Evolutionary conservation across 2,888 invertebrate genomes (phyloP).

Genomic region (Dynastes maya): DNA sequence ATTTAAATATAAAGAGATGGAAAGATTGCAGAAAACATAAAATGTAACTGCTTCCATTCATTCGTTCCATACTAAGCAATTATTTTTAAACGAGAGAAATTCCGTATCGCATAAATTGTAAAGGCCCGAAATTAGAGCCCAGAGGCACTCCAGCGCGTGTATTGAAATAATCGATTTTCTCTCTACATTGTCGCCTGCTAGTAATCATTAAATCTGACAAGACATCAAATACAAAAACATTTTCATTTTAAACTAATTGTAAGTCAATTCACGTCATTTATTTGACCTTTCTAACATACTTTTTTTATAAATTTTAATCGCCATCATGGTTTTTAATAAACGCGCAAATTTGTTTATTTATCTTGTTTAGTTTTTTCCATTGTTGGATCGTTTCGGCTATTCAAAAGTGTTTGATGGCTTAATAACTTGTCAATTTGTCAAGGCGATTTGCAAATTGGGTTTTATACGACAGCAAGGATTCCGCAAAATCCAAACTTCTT

Average conservation of each 20-base stretch:
- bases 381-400: neutral
- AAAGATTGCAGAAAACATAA: too few species aligned
- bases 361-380: neutral
- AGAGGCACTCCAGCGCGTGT: neutral
- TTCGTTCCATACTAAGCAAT: neutral
- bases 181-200: too few species aligned
- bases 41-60: neutral
- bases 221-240: too few species aligned
- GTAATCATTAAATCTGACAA: too few species aligned
- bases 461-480: neutral
- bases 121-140: neutral
- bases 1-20: neutral
- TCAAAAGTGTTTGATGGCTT: neutral
- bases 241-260: too few species aligned
- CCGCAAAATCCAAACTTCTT: neutral
- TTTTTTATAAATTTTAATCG: too few species aligned
- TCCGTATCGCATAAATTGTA: neutral
- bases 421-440: neutral
- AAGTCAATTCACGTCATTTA: too few species aligned
- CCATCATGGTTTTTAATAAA: too few species aligned
- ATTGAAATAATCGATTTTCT: too few species aligned
- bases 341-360: too few species aligned
- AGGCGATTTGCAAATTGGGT: neutral
- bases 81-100: constrained; percentile 1
- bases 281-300: too few species aligned